phyloP scores from a whole-genome alignment of 2,797 vertebrate species.

The Carapus acus region DNA sequence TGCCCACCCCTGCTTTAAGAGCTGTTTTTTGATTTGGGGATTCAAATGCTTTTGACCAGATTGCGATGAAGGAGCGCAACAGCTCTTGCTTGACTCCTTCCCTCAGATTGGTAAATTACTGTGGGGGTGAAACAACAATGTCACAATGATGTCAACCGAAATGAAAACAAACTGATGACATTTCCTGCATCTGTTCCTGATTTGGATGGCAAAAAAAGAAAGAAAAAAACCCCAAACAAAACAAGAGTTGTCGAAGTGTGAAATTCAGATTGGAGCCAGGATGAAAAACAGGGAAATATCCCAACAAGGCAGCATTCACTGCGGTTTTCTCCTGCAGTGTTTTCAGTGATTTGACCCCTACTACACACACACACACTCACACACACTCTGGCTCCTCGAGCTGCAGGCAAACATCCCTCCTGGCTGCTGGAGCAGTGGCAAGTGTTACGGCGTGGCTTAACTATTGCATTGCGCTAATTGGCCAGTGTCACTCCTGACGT shows the following conservation, averaged over 20 bases:
- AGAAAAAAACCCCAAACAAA: background rate
- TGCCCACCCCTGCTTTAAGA: no score
- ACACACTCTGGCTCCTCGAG: constrained; percentile 21
- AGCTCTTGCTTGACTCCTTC: no score
- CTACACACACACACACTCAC: constrained; percentile 13
- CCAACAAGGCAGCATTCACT: constrained; percentile 22
- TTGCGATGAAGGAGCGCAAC: no score
- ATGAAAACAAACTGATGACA: no score
- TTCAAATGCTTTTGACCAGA: no score
- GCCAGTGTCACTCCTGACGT: constrained; percentile 83
- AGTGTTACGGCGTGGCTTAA: constrained; percentile 77
- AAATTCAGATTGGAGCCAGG: no score
- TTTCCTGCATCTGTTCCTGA: background rate
- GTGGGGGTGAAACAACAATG: no score
- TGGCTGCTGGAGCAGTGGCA: constrained; percentile 56
- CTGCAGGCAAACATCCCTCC: constrained; percentile 50
- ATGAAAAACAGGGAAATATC: no score
- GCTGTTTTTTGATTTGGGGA: no score
- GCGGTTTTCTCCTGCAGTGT: constrained; percentile 14
- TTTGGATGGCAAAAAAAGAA: constrained; percentile 20
- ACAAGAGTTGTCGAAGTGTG: no score
- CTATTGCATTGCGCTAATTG: constrained; percentile 90
- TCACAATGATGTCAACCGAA: no score
- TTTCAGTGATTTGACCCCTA: constrained; percentile 30
- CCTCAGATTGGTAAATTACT: no score